Evolutionary conservation across 2,113 vertebrate species (phyloP).

Genomic region (Ctenodactylus gundi): DNA sequence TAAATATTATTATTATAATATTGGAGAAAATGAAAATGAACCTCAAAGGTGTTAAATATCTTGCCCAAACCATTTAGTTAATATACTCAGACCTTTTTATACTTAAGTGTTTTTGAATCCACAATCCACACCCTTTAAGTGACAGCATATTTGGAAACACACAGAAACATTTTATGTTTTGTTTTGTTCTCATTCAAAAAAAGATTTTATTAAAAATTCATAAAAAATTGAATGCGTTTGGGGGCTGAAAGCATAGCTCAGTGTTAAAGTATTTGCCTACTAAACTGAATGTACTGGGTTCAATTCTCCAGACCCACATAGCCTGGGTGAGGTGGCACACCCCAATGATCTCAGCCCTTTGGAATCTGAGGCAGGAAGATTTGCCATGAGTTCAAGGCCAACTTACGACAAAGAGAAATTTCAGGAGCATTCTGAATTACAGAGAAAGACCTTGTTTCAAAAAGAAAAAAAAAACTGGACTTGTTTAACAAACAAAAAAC

Average conservation of each 20-base stretch:
- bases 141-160: background rate
- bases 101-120: background rate
- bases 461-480: background rate
- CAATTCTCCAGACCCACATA: too few relatives aligned
- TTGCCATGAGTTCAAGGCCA: too few relatives aligned
- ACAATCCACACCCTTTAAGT: background rate
- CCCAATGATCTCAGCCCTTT: too few relatives aligned
- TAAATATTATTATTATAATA: background rate
- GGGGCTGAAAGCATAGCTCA: too few relatives aligned
- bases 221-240: too few relatives aligned
- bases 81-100: background rate
- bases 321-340: too few relatives aligned
- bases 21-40: background rate
- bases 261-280: too few relatives aligned
- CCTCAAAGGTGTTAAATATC: background rate
- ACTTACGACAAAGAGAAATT: too few relatives aligned
- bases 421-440: too few relatives aligned
- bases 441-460: background rate
- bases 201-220: too few relatives aligned
- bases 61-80: background rate
- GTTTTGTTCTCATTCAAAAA: background rate
- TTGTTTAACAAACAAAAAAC: background rate
- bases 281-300: too few relatives aligned
- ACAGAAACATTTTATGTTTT: background rate
- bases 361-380: too few relatives aligned